Evolutionary conservation across 2,797 vertebrate species (phyloP), one percentile per base, ranked within the genome.

Genomic region (Xiphophorus birchmanni): DNA sequence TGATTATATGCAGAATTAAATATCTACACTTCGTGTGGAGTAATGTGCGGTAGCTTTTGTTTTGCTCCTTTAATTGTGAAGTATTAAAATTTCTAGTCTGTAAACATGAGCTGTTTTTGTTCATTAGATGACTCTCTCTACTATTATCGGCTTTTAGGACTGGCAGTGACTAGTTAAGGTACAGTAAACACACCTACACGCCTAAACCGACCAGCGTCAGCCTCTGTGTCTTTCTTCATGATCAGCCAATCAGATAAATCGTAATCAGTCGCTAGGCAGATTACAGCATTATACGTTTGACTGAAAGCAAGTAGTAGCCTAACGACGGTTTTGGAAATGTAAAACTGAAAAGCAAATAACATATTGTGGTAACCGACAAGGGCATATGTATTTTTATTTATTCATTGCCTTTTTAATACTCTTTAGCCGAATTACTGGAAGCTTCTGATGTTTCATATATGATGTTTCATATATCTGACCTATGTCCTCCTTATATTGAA

Each of bases 181-280:
- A 2, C n/a, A 15, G 3, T n/a, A 12, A 29, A 60, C 56, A 29
- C n/a, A 60, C 11, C 12, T 32, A 32, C 2, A 32, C 58, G 5
- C 58, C 6, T 15, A 35, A 63, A 47, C 60, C 13, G 5, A 35
- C 4, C 2, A 8, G 32, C 60, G 1, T 60, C n/a, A 5, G 11
- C 56, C 1, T 63, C 29, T 1, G n/a, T 10, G 60, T 40, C 63
- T 67, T 18, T 9, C 21, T 69, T 21, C 21, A 23, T 40, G 17
- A 21, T 40, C 56, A 45, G 0, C 87, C 87, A 80, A 88, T 86
- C 60, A 77, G 5, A 79, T 82, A n/a, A 77, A 47, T 80, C 69
- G 5, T 26, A 4, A n/a, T 23, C 21, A 5, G 87, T 88, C 69
- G 74, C 82, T 73, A 45, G 82, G 87, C 58, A 85, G 85, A 83